Evolutionary conservation across 1,140 invertebrate species (phyloP).

Genomic region (Platyura marginata): DNA sequence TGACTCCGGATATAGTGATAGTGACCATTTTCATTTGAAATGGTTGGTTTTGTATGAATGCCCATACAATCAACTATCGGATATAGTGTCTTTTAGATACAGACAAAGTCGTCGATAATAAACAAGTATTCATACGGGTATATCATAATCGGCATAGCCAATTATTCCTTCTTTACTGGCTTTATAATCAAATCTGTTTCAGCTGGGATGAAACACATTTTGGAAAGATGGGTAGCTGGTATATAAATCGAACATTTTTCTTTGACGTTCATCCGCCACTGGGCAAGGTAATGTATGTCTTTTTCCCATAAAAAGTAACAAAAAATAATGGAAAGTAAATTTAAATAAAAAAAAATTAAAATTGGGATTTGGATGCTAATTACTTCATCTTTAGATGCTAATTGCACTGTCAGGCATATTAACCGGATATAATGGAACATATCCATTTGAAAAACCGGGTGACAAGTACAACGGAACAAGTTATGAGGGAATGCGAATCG

Average conservation of each 20-base stretch:
- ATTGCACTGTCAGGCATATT: slow-evolving; percentile 83
- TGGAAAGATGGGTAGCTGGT: slow-evolving; percentile 97
- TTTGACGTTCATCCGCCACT: slow-evolving; percentile 97
- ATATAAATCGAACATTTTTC: slow-evolving; percentile 93
- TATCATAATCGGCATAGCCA: too few species aligned
- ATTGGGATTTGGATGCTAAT: too few species aligned
- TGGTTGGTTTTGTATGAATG: too few species aligned
- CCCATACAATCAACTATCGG: too few species aligned
- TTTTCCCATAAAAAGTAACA: too few species aligned
- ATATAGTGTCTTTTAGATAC: slow-evolving; percentile 2
- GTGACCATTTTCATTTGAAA: too few species aligned
- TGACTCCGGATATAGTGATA: too few species aligned
- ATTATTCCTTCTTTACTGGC: too few species aligned
- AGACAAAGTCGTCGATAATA: too few species aligned
- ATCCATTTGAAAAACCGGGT: slow-evolving; percentile 90
- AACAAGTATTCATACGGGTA: too few species aligned
- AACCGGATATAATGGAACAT: slow-evolving; percentile 90
- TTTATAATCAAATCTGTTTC: slow-evolving; percentile 18
- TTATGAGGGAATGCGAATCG: slow-evolving; percentile 89
- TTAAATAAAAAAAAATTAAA: too few species aligned
- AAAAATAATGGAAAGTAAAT: too few species aligned
- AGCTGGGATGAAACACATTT: slow-evolving; percentile 97
- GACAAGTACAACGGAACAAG: slow-evolving; percentile 78
- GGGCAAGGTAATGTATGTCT: slow-evolving; percentile 91
- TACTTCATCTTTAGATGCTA: slow-evolving; percentile 66